phyloP scores from a whole-genome alignment of 1,140 invertebrate genomes.

The Wiebesia pumilae region DNA sequence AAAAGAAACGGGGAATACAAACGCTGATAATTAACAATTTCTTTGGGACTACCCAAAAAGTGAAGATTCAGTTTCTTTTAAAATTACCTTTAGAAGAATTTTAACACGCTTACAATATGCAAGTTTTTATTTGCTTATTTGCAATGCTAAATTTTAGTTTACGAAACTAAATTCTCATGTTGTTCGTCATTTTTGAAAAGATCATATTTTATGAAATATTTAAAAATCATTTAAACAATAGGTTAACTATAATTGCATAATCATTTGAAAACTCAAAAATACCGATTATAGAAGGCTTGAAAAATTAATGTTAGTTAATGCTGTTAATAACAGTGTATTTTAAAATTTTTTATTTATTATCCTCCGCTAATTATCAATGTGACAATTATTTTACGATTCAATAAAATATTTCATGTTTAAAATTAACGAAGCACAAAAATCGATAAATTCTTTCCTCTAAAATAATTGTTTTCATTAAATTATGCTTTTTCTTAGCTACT shows the following conservation, averaged over 20 bases:
- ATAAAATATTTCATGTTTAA: not conserved
- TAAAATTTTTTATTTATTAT: not conserved
- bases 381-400: not conserved
- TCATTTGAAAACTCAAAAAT: not conserved
- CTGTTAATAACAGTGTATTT: not conserved
- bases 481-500: not conserved
- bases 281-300: not conserved
- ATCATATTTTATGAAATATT: not conserved
- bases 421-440: not conserved
- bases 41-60: not conserved
- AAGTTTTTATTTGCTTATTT: not conserved
- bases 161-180: not conserved
- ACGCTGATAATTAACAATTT: too few species aligned
- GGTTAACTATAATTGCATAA: not conserved
- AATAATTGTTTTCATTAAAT: not conserved
- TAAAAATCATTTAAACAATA: not conserved
- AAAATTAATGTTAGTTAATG: not conserved
- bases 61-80: not conserved
- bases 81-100: not conserved
- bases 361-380: not conserved
- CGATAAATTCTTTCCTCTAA: not conserved
- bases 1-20: too few species aligned
- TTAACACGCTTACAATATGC: not conserved
- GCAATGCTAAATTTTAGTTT: not conserved
- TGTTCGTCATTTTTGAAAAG: not conserved